Conservation (phyloP, 2,797 vertebrate genomes). For the Agapornis canus region DNA sequence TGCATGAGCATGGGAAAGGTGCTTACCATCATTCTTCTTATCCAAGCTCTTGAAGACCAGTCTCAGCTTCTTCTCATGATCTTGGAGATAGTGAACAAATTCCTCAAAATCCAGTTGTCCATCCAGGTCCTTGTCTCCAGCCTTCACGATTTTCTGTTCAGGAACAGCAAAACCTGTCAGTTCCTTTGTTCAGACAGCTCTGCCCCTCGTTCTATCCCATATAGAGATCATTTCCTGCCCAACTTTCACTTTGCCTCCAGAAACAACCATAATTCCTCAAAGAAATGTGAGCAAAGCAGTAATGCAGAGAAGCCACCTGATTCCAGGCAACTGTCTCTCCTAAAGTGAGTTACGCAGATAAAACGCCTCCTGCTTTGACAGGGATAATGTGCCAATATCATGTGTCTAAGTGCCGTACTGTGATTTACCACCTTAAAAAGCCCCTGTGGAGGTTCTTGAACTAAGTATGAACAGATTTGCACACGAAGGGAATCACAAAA, state of each 20-base stretch:
- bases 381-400: neutral
- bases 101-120: conserved; percentile 96
- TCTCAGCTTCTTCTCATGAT: conserved; percentile 94
- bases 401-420: neutral
- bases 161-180: neutral
- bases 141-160: conserved; percentile 93
- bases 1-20: neutral
- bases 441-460: neutral
- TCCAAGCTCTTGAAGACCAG: conserved; percentile 96
- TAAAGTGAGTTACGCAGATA: neutral
- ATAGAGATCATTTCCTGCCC: neutral
- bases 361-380: neutral
- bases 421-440: neutral
- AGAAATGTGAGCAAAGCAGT: neutral
- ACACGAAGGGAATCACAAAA: neutral
- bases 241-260: neutral
- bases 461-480: neutral
- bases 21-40: conserved; percentile 93
- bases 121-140: conserved; percentile 93
- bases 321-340: neutral
- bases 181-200: neutral
- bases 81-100: conserved; percentile 94
- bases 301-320: neutral
- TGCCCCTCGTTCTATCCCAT: neutral
- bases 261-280: neutral